Evolutionary conservation across 2,888 invertebrate genomes (phyloP).

Genomic region (Kryphioiulus occultus): DNA sequence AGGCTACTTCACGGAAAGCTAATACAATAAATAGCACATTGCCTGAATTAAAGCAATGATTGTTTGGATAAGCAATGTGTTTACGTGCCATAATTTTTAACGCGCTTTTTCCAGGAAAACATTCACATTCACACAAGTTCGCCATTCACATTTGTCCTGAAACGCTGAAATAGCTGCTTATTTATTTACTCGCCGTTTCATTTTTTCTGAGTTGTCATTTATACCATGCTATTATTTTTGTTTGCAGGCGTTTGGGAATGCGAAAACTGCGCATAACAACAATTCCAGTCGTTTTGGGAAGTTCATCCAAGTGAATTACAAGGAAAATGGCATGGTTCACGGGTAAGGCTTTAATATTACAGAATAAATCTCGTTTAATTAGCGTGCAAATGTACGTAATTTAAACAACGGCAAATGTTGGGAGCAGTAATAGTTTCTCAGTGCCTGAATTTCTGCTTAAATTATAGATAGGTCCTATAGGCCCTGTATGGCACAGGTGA

Average conservation of each 20-base stretch:
- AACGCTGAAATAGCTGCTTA: not conserved
- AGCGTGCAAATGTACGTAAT: not conserved
- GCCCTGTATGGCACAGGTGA: not conserved
- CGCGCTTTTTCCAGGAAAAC: not conserved
- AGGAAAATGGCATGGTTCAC: conserved; percentile 98
- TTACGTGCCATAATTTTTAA: not conserved
- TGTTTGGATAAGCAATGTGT: not conserved
- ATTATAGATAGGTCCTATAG: not conserved
- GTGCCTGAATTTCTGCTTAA: not conserved
- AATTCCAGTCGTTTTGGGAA: conserved; percentile 97
- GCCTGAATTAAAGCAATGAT: not conserved
- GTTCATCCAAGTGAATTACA: conserved; percentile 97
- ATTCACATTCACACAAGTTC: not conserved
- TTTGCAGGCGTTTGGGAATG: conserved; percentile 90
- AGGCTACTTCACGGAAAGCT: not conserved
- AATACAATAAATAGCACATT: not conserved
- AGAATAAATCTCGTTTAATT: not conserved
- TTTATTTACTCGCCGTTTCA: not conserved
- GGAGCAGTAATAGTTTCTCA: not conserved
- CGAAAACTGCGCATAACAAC: conserved; percentile 96
- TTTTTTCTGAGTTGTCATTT: not conserved
- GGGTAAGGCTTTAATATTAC: conserved; percentile 68
- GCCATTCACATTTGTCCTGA: not conserved
- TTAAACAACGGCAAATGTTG: not conserved
- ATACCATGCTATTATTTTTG: conserved; percentile 26